Evolutionary conservation across 2,888 invertebrate species (phyloP), one percentile per base, ranked within the genome.

Genomic region (Drosophila buzzatii): DNA sequence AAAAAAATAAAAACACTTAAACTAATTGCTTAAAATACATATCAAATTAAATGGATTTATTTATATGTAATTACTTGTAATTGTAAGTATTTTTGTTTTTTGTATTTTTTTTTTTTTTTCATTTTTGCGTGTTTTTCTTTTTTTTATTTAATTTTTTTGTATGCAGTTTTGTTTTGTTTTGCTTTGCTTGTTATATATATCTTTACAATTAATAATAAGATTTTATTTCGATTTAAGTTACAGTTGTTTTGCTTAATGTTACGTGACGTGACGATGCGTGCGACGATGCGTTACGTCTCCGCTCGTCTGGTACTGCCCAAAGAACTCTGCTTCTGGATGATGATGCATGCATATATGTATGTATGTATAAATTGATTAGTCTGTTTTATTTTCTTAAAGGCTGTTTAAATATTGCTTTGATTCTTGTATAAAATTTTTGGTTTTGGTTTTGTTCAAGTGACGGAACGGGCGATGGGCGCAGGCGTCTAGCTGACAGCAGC

Each of bases 1-100:
- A 79, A 56, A 82, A 86, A 89, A 88, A 88, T 76, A 86, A 90
- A 90, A 90, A 86, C 89, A 90, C 85, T 86, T 86, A 86, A 85
- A 74, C 83, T 85, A 88, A 75, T 66, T 71, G 71, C 89, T 81
- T 86, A 90, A 80, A 78, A 71, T 81, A 79, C 55, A 79, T 90
- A 84, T 75, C 79, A 78, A 79, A 76, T 85, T 76, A 76, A 81
- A 75, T 87, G 79, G 71, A 79, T 80, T 81, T 76, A 62, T 70
- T 67, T 75, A 49, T 82, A 68, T 66, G 66, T 72, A 76, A 66
- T 77, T 79, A 81, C 47, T 72, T 70, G 63, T 72, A 66, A 69
- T 66, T 75, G 62, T 77, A 74, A 68, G 63, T 69, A 60, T 74
- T 70, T 58, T 60, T 27, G 53, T 23, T 58, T 62, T 68, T 64